These are phyloP conservation scores for Corella eumyota DNA, from an alignment of 23 tunicate species.

Conservation along the genomic window DNA sequence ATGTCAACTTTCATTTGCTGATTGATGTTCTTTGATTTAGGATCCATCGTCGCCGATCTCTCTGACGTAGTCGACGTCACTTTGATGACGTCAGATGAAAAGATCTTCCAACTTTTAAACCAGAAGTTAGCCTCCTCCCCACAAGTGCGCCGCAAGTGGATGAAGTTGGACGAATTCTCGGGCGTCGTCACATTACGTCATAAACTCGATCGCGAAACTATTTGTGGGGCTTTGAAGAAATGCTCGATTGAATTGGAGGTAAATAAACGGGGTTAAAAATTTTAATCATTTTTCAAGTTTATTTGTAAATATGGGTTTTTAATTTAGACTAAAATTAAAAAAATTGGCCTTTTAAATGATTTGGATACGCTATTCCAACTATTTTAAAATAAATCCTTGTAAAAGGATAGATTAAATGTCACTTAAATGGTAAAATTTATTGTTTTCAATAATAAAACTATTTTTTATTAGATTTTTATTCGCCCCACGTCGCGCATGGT, in stretches of 20 bases:
- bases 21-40: too few species aligned
- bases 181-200: slow-evolving; percentile 8
- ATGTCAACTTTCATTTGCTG: too few species aligned
- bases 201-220: slow-evolving; percentile 22
- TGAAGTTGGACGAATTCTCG: slow-evolving; percentile 10
- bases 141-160: slow-evolving; percentile 11
- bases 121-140: slow-evolving; percentile 30
- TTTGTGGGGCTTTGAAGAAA: slow-evolving; percentile 9
- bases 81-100: slow-evolving; percentile 3
- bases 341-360: not conserved
- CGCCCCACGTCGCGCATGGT: slow-evolving; percentile 6
- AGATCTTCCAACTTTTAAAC: slow-evolving; percentile 48
- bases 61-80: slow-evolving; percentile 20
- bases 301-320: not conserved
- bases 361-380: too few species aligned
- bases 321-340: not conserved
- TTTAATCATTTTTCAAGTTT: not conserved
- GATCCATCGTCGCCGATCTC: slow-evolving; percentile 44
- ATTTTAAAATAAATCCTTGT: not conserved
- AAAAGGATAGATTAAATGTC: not conserved
- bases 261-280: not conserved
- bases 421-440: not conserved
- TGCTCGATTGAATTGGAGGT: slow-evolving; percentile 26
- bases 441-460: too few species aligned
- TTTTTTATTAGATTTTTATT: slow-evolving; percentile 3